Base-by-base conservation (phyloP, 1,140 invertebrate species). In the Tetramorium simillimum region DNA sequence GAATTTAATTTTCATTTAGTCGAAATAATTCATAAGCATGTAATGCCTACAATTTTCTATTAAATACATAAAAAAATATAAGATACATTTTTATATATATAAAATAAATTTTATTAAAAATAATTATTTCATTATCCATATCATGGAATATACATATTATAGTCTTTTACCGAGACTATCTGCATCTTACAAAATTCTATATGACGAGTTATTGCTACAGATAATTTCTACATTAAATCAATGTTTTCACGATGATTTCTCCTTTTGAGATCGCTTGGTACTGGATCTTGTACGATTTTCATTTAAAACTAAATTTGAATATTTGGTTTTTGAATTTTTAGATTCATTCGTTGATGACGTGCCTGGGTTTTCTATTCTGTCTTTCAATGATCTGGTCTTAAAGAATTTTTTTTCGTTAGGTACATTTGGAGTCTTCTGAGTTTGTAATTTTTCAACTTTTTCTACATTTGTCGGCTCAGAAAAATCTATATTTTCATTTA, bases 391-490 rank as follows among this genome's bases (percentile, higher is more conserved):
- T 67, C 0, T 67, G 1, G 2, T 60, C 28, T 76, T 60, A 76
- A 76, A 58, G 4, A 76, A 67, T 67, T 62, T 62, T 10, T 10
- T 63, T 78, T 65, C 76, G 6, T 78, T 16, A 46, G 18, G 9
- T 0, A 43, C 40, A 43, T 10, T 43, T 33, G 24, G 5, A 62
- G 5, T 62, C 24, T 62, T 62, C 60, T 37, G 43, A 21, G 37
- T 3, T 65, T 65, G 33, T 28, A 49, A 60, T 46, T 65, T 76
- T 53, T 40, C 16, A 24, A n/a, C 9, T n/a, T 33, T 73, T 37
- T 73, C n/a, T 37, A 12, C 0, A 63, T 78, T 49, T 49, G 10
- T 76, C n/a, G 1, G 3, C 16, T 14, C 18, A 18, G 33, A 43
- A 40, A 37, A 49, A 33, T 77, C 58, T 0, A n/a, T 49, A 46